Conservation (phyloP, 1,140 invertebrate species). For the Trachelipus rathkii region DNA sequence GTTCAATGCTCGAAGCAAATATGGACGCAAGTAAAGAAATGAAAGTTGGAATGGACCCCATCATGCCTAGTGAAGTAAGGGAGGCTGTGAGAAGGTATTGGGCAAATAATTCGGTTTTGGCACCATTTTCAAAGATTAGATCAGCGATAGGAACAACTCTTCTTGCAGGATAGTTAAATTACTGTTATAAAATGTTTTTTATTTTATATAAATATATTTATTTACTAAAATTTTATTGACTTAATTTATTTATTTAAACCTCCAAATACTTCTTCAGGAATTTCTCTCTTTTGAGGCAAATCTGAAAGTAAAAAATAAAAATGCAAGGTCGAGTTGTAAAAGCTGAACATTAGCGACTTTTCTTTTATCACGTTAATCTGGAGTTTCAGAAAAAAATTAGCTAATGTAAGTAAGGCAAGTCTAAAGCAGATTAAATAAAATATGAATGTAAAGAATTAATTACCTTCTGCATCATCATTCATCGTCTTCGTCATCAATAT, state of each 20-base stretch:
- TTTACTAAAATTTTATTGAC: conserved; percentile 16
- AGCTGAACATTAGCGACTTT: no score
- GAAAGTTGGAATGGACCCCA: conserved; percentile 46
- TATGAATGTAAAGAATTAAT: background rate
- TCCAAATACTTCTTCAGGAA: conserved; percentile 38
- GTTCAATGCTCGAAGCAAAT: background rate
- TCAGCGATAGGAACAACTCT: conserved; percentile 35
- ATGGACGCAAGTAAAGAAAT: background rate
- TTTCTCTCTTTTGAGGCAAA: conserved; percentile 31
- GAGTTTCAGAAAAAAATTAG: no score
- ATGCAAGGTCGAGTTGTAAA: no score
- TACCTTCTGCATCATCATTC: conserved; percentile 58
- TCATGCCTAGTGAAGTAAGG: conserved; percentile 58
- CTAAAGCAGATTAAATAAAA: background rate
- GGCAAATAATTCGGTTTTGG: conserved; percentile 40
- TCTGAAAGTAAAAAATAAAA: conserved; percentile 26
- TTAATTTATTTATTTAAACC: conserved; percentile 31
- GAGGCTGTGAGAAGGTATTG: conserved; percentile 58
- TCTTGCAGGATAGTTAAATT: conserved; percentile 9
- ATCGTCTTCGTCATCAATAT: conserved; percentile 75
- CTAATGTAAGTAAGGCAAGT: background rate
- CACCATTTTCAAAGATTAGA: conserved; percentile 37
- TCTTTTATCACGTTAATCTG: no score
- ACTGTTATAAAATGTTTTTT: background rate
- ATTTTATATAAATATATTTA: background rate